These are phyloP conservation scores for Ceuthmochares aereus DNA, from an alignment of 2,113 vertebrate species.

Conservation along the genomic window DNA sequence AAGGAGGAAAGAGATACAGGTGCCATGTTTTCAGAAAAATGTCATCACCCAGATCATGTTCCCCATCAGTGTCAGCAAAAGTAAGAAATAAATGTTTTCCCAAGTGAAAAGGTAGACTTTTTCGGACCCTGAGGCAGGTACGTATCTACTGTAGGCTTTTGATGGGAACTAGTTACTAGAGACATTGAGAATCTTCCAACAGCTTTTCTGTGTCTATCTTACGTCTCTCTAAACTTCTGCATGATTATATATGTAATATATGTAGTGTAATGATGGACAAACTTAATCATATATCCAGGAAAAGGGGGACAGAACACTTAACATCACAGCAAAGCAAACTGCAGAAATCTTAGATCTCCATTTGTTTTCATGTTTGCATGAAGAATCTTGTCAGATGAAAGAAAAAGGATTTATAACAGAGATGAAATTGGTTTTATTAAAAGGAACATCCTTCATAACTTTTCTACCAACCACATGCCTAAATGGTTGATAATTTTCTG, in stretches of 20 bases:
- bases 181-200: not conserved
- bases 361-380: not conserved
- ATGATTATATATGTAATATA: not conserved
- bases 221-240: not conserved
- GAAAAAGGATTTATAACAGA: not conserved
- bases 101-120: not conserved
- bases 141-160: not conserved
- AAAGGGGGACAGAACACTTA: not conserved
- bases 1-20: not conserved
- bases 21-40: not conserved
- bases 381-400: not conserved
- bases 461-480: not conserved
- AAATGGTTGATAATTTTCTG: not conserved
- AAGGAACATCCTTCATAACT: not conserved
- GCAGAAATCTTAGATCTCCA: not conserved
- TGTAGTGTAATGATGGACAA: not conserved
- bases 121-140: not conserved
- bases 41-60: not conserved
- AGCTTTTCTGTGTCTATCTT: not conserved
- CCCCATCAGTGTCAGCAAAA: rapidly evolving
- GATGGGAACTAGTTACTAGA: not conserved
- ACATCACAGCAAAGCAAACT: not conserved
- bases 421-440: not conserved
- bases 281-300: not conserved
- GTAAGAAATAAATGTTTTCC: not conserved